Base-by-base conservation (phyloP, 2,113 vertebrate genomes). In the Chunga burmeisteri region DNA sequence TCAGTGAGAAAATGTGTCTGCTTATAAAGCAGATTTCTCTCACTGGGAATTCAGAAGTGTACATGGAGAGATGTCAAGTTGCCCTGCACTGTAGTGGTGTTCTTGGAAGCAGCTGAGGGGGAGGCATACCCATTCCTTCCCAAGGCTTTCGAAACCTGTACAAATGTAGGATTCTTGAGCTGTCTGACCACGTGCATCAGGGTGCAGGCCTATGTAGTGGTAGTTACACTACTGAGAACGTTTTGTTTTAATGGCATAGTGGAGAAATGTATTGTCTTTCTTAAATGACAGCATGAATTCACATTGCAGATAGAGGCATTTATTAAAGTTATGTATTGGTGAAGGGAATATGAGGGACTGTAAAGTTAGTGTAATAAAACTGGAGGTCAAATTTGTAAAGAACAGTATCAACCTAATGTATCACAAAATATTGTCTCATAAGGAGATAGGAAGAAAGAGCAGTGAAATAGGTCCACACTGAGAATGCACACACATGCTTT, bases 191-290 rank as follows among this genome's bases (percentile, higher is more conserved):
- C 1, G 5, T 13, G 62, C 22, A 5, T 32, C 34, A 23, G 49
- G 12, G 9, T 80, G 58, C 71, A 63, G 47, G 50, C 9, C 1
- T 38, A 7, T 3, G 22, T 30, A 25, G 32, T 27, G 36, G 53
- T 62, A 10, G 42, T 36, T 58, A 32, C 0, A 3, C 42, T 11
- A 0, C 53, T 13, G 40, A 53, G 32, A 7, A 16, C 19, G 6
- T 7, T 59, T 32, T 77, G 9, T 30, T 73, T 32, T 73, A 80
- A 38, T 42, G 36, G 38, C 46, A 6, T 34, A 2, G 21, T 23
- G 67, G 53, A 86, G 72, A 81, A 74, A 80, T 5, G 9, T 5
- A 2, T 2, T 1, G 1, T 66, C 44, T 67, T 21, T 53, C 38
- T 93, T 65, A 42, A 50, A 4, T 38, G 34, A 6, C n/a, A 32